These are phyloP conservation scores for Zoroaster sp. DNA, from an alignment of 53 echinoderm and acorn worm species.

Conservation along the genomic window DNA sequence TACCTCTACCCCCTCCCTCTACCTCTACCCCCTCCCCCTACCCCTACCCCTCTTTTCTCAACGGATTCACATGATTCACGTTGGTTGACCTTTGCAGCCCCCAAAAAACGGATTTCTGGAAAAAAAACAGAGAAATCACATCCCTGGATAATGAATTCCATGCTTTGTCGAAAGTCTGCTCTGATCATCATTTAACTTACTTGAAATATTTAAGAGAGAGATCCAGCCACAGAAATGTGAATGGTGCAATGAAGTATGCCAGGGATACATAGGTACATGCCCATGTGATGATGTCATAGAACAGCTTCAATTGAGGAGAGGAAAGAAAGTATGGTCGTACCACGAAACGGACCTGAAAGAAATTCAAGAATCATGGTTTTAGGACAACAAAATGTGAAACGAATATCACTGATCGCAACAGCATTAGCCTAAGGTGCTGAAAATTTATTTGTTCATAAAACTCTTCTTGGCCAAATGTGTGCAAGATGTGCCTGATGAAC, in stretches of 20 bases:
- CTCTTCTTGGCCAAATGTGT: no score
- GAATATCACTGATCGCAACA: not conserved
- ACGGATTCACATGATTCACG: no score
- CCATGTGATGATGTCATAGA: constrained; percentile 93
- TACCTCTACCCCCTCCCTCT: no score
- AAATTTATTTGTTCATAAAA: no score
- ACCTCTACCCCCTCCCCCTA: no score
- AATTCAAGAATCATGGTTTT: not conserved
- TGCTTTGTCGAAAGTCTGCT: no score
- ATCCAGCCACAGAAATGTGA: constrained; percentile 75
- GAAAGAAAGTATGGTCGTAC: constrained; percentile 72
- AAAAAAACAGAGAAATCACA: no score
- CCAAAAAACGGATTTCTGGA: no score
- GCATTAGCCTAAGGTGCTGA: not conserved
- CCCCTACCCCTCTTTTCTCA: no score
- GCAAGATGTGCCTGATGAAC: no score
- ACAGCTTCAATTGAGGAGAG: constrained; percentile 43
- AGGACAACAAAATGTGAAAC: not conserved
- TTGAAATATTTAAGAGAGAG: constrained; percentile 80
- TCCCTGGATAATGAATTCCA: no score
- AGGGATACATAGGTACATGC: constrained; percentile 71
- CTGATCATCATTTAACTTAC: constrained; percentile 68
- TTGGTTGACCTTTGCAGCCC: no score
- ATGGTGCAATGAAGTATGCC: constrained; percentile 86
- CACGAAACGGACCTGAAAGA: constrained; percentile 70